Evolutionary conservation across 2,113 vertebrate species (phyloP).

Genomic region (Gambusia holbrooki): DNA sequence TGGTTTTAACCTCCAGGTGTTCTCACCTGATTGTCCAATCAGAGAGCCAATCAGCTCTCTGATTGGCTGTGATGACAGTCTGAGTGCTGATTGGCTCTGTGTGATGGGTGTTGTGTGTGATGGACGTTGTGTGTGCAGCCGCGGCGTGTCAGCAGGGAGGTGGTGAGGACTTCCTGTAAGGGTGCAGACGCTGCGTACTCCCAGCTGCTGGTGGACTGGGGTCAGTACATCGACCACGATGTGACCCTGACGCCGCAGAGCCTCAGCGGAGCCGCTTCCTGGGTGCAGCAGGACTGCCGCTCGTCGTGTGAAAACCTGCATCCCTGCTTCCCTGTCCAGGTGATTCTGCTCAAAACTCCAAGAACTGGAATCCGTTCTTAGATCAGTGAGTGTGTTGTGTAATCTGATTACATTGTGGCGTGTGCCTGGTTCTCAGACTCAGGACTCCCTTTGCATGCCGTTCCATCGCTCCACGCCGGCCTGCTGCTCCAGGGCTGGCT

Average conservation of each 20-base stretch:
- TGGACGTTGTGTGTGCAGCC: slow-evolving; percentile 77
- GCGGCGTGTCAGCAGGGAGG: slow-evolving; percentile 84
- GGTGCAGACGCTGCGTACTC: slow-evolving; percentile 82
- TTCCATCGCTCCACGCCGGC: slow-evolving; percentile 88
- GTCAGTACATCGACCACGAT: slow-evolving; percentile 94
- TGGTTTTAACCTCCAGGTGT: too few species aligned
- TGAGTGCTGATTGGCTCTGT: too few species aligned
- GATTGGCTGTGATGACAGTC: too few species aligned
- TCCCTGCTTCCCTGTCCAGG: slow-evolving; percentile 92
- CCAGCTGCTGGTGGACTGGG: slow-evolving; percentile 91
- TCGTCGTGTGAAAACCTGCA: slow-evolving; percentile 80
- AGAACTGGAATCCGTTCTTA: too few species aligned
- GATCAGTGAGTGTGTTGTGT: too few species aligned
- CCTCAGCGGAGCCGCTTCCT: slow-evolving; percentile 53
- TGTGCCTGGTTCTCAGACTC: slow-evolving; percentile 68
- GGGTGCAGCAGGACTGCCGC: slow-evolving; percentile 75
- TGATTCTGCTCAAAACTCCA: slow-evolving; percentile 52
- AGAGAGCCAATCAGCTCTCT: too few species aligned
- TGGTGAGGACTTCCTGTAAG: slow-evolving; percentile 80
- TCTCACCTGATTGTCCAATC: too few species aligned
- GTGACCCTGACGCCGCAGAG: slow-evolving; percentile 91
- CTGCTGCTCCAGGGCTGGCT: slow-evolving; percentile 66
- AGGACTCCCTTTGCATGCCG: slow-evolving; percentile 81
- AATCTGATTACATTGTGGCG: background rate
- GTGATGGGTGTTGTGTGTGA: too few species aligned